A percentile compares a stretch with the other conserved stretches of the same genome.
Conservation (phyloP, 2,797 vertebrate species). For the Phaenicophaeus curvirostris region DNA sequence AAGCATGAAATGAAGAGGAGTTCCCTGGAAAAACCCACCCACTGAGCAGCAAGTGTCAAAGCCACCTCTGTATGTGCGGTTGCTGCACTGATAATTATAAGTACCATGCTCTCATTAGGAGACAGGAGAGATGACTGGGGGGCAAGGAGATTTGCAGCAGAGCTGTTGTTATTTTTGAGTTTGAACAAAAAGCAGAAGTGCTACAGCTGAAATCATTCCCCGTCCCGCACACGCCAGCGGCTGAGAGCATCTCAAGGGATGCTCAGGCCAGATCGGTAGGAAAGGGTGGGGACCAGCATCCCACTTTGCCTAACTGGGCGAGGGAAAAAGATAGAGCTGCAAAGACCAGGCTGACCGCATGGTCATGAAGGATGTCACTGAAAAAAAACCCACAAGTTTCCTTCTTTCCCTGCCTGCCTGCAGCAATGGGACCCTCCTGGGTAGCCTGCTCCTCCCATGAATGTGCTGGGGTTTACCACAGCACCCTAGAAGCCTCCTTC, state of each 20-base stretch:
- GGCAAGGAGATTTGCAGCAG: slow-evolving; percentile 17
- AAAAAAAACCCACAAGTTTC: neutral
- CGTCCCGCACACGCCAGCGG: neutral
- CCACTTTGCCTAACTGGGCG: neutral
- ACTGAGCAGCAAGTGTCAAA: slow-evolving; percentile 55
- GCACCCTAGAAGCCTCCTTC: neutral
- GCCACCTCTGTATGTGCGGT: slow-evolving; percentile 30
- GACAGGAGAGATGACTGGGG: slow-evolving; percentile 20
- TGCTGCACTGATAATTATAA: slow-evolving; percentile 33
- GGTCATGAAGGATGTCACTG: neutral
- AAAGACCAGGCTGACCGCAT: neutral
- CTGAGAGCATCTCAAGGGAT: neutral
- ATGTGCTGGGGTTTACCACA: fast-evolving
- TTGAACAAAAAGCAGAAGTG: slow-evolving; percentile 19
- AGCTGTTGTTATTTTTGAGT: slow-evolving; percentile 66
- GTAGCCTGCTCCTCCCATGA: fast-evolving
- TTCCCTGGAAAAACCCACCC: slow-evolving; percentile 44
- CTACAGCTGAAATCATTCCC: slow-evolving; percentile 37
- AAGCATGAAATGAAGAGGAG: slow-evolving; percentile 10
- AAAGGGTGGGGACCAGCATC: neutral
- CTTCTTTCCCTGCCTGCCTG: neutral
- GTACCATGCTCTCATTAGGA: slow-evolving; percentile 35
- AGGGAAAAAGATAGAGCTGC: neutral
- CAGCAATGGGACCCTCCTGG: neutral
- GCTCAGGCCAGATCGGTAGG: neutral